Percentiles rank a stretch among this genome's conserved stretches.
Evolutionary conservation across 2,888 invertebrate genomes (phyloP).

Genomic region (Orthosia cruda): DNA sequence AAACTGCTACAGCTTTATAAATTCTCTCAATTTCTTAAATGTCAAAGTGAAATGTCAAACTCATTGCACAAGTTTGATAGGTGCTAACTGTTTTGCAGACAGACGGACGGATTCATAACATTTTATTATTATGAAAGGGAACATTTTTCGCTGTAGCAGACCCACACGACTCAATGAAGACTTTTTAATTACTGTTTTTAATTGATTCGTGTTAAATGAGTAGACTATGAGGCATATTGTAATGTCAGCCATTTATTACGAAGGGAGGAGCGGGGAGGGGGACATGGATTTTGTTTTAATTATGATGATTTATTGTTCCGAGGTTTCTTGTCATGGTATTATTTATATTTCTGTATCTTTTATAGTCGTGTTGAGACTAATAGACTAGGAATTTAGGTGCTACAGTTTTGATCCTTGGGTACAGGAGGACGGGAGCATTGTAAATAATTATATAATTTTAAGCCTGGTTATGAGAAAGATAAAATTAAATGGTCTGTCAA

Average conservation of each 20-base stretch:
- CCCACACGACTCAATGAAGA: slow-evolving; percentile 49
- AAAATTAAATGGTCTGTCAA: too few relatives aligned
- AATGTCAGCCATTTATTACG: slow-evolving; percentile 55
- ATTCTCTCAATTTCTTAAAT: slow-evolving; percentile 28
- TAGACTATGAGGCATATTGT: slow-evolving; percentile 48
- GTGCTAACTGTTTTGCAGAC: slow-evolving; percentile 60
- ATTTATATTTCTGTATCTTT: slow-evolving; percentile 1
- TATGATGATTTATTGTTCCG: slow-evolving; percentile 32
- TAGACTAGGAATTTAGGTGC: too few relatives aligned
- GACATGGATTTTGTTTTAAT: slow-evolving; percentile 41
- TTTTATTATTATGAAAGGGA: slow-evolving; percentile 58
- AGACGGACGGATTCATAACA: slow-evolving; percentile 43
- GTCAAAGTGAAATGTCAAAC: slow-evolving; percentile 39
- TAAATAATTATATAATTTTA: too few relatives aligned
- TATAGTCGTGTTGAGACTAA: neutral
- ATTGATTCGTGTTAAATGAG: slow-evolving; percentile 67
- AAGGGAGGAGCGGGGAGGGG: neutral
- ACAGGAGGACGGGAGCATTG: too few relatives aligned
- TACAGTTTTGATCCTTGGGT: neutral
- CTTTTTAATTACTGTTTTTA: slow-evolving; percentile 69
- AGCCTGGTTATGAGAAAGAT: too few relatives aligned
- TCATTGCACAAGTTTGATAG: slow-evolving; percentile 57
- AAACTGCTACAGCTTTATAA: neutral
- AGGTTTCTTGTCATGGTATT: slow-evolving; percentile 2
- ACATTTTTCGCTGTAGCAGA: slow-evolving; percentile 63